Conservation (phyloP, 92 coral and sea anemone species). For the Parazoanthus atlanticus region DNA sequence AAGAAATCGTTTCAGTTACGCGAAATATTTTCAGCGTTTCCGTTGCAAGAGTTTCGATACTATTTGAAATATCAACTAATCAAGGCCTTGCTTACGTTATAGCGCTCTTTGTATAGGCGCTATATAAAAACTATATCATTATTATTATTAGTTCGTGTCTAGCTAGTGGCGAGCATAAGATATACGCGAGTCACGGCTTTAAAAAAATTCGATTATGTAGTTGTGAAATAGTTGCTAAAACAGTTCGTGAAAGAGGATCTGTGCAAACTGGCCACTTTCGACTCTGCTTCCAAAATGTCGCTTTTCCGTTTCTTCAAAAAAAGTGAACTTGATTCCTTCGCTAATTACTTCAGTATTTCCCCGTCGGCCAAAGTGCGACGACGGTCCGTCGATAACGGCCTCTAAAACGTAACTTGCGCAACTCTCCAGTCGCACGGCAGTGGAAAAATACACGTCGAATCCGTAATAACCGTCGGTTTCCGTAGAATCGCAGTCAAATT, state of each 20-base stretch:
- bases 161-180: too few relatives aligned
- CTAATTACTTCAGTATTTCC: constrained; percentile 1
- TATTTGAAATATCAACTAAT: too few relatives aligned
- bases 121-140: too few relatives aligned
- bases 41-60: too few relatives aligned
- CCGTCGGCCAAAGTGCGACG: constrained; percentile 29
- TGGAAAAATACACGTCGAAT: neutral
- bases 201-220: neutral
- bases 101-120: too few relatives aligned
- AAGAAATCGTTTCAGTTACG: too few relatives aligned
- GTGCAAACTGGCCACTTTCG: constrained; percentile 14
- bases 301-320: constrained; percentile 14
- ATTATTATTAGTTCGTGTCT: too few relatives aligned
- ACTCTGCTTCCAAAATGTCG: neutral
- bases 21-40: too few relatives aligned
- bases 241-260: constrained; percentile 25
- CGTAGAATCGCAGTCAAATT: constrained; percentile 18
- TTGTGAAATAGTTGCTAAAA: neutral
- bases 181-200: too few relatives aligned
- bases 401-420: constrained; percentile 10
- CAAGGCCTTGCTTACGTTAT: too few relatives aligned
- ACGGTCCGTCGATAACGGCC: constrained; percentile 21
- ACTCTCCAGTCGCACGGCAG: constrained; percentile 13
- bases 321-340: neutral
- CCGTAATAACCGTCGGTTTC: constrained; percentile 28